These are phyloP conservation scores for Phaedon cochleariae DNA, from an alignment of 2,888 invertebrate genomes.

Conservation along the genomic window DNA sequence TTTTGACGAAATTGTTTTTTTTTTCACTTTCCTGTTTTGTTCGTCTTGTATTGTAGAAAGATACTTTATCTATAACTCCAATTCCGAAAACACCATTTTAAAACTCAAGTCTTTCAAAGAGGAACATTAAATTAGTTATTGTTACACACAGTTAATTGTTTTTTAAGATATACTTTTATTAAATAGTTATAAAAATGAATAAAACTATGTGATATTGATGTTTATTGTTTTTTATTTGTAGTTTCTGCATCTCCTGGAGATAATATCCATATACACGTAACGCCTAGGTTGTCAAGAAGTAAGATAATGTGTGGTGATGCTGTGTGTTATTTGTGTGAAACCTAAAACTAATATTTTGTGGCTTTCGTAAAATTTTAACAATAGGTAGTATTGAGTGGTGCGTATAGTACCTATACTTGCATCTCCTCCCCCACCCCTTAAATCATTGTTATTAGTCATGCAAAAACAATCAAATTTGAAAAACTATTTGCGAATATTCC, in stretches of 20 bases:
- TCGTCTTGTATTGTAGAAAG: no score
- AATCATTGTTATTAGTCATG: no score
- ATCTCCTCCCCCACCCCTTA: no score
- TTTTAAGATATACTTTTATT: conserved; percentile 1
- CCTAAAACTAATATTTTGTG: conserved; percentile 14
- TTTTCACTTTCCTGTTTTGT: no score
- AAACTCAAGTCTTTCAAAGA: neutral
- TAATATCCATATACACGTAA: conserved; percentile 68
- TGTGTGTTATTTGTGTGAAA: conserved; percentile 27
- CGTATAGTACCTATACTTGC: no score
- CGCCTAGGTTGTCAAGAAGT: conserved; percentile 64
- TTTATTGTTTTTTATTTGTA: conserved; percentile 52
- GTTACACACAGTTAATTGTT: neutral
- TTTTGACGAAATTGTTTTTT: no score
- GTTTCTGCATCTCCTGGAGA: conserved; percentile 65
- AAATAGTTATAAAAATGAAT: conserved; percentile 10
- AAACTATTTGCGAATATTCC: no score
- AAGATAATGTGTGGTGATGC: conserved; percentile 49
- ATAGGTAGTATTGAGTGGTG: no score
- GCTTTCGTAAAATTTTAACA: conserved; percentile 3
- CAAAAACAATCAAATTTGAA: no score
- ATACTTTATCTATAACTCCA: no score
- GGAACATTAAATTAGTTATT: neutral
- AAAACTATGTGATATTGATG: conserved; percentile 28
- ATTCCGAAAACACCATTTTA: no score